These are phyloP conservation scores for Trachelus iudaicus DNA, from an alignment of 2,888 invertebrate genomes.

Conservation along the genomic window DNA sequence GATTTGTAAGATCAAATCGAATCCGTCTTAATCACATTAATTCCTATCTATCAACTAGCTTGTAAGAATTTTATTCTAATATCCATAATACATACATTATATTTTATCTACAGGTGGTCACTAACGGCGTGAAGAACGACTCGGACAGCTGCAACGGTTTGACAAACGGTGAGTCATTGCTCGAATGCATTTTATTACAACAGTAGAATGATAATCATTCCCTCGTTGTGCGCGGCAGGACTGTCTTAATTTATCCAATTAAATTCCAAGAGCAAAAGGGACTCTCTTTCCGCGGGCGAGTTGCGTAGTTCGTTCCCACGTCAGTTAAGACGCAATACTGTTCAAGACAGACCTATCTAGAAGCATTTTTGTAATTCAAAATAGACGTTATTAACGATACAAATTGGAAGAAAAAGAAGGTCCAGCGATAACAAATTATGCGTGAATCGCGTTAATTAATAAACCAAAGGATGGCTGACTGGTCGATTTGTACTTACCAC, in stretches of 20 bases:
- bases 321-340: neutral
- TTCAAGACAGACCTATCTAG: neutral
- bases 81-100: neutral
- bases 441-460: neutral
- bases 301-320: neutral
- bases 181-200: neutral
- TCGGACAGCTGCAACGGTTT: conserved; percentile 51
- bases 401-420: neutral
- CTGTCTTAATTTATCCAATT: conserved; percentile 23
- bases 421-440: neutral
- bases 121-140: conserved; percentile 51
- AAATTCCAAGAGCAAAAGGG: conserved; percentile 9
- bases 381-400: neutral
- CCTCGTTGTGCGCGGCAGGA: neutral
- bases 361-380: neutral
- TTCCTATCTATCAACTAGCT: neutral
- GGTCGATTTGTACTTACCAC: neutral
- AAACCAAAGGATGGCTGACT: neutral
- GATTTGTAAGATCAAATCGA: neutral
- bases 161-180: conserved; percentile 56
- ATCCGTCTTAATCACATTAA: neutral
- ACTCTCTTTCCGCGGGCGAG: neutral
- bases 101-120: conserved; percentile 52
- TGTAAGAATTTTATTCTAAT: neutral
- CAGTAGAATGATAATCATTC: neutral